Percentiles rank a stretch among this genome's conserved stretches.
These are phyloP conservation scores for Drosophila simulans DNA, from an alignment of 1,140 invertebrate genomes.

Conservation along the genomic window DNA sequence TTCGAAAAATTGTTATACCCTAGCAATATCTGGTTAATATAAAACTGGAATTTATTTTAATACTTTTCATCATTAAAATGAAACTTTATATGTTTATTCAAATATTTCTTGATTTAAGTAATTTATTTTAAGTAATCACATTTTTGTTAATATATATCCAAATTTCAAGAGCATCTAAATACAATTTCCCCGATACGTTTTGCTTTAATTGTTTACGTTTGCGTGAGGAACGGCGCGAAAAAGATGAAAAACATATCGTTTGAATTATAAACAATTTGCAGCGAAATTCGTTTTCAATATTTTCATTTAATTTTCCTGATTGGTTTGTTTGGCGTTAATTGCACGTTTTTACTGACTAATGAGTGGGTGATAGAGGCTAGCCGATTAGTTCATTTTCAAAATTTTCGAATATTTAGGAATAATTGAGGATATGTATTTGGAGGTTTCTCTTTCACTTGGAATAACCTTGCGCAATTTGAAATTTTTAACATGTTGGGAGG, in stretches of 20 bases:
- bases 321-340: slow-evolving; percentile 47
- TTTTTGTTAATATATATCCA: not conserved
- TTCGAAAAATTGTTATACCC: slow-evolving; percentile 10
- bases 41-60: no score
- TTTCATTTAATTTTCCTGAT: slow-evolving; percentile 36
- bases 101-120: not conserved
- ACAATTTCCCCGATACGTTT: not conserved
- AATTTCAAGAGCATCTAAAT: slow-evolving; percentile 10
- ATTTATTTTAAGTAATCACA: no score
- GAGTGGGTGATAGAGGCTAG: slow-evolving; percentile 13
- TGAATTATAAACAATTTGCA: slow-evolving; percentile 60
- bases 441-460: slow-evolving; percentile 39
- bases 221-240: slow-evolving; percentile 35
- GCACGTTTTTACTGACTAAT: slow-evolving; percentile 52
- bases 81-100: not conserved
- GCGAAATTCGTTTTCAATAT: slow-evolving; percentile 43
- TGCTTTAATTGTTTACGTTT: slow-evolving; percentile 29
- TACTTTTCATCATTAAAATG: not conserved
- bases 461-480: slow-evolving; percentile 44
- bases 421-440: slow-evolving; percentile 2
- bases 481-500: slow-evolving; percentile 4
- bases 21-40: not conserved
- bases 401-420: slow-evolving; percentile 17
- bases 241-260: slow-evolving; percentile 49
- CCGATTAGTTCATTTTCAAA: slow-evolving; percentile 15